phyloP scores from a whole-genome alignment of 2,888 invertebrate genomes.

The Apodemia duryi region DNA sequence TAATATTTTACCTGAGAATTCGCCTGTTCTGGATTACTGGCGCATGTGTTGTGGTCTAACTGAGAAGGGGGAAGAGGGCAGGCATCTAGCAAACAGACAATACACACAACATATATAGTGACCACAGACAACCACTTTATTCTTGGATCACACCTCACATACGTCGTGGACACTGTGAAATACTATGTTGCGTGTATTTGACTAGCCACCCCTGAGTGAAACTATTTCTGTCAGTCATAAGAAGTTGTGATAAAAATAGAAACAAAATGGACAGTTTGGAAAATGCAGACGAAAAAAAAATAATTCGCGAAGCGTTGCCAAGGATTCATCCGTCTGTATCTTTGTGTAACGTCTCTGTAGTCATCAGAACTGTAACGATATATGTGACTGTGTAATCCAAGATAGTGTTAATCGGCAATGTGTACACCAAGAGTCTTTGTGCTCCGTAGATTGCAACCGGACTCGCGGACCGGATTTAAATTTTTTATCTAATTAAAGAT shows the following conservation, averaged over 20 bases:
- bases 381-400: slow-evolving; percentile 79
- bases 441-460: slow-evolving; percentile 80
- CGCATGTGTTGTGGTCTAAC: slow-evolving; percentile 92
- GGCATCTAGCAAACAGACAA: slow-evolving; percentile 97
- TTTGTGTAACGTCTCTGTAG: slow-evolving; percentile 30
- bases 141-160: slow-evolving; percentile 78
- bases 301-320: slow-evolving; percentile 37
- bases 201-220: slow-evolving; percentile 61
- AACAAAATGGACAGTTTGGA: slow-evolving; percentile 71
- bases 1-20: slow-evolving; percentile 82
- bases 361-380: slow-evolving; percentile 42
- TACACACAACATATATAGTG: slow-evolving; percentile 85
- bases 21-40: slow-evolving; percentile 85
- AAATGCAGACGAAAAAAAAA: slow-evolving; percentile 64
- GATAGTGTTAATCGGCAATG: slow-evolving; percentile 61
- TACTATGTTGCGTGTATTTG: slow-evolving; percentile 74
- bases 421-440: slow-evolving; percentile 73
- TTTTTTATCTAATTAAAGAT: neutral
- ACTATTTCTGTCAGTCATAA: slow-evolving; percentile 31
- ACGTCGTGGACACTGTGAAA: slow-evolving; percentile 55
- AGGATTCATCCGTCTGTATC: slow-evolving; percentile 28
- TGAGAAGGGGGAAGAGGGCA: slow-evolving; percentile 92
- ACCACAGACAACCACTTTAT: slow-evolving; percentile 77
- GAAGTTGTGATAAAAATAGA: slow-evolving; percentile 51
- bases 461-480: slow-evolving; percentile 49